These are phyloP conservation scores for Xenopus petersii DNA, from an alignment of 2,797 vertebrate genomes.

Conservation along the genomic window DNA sequence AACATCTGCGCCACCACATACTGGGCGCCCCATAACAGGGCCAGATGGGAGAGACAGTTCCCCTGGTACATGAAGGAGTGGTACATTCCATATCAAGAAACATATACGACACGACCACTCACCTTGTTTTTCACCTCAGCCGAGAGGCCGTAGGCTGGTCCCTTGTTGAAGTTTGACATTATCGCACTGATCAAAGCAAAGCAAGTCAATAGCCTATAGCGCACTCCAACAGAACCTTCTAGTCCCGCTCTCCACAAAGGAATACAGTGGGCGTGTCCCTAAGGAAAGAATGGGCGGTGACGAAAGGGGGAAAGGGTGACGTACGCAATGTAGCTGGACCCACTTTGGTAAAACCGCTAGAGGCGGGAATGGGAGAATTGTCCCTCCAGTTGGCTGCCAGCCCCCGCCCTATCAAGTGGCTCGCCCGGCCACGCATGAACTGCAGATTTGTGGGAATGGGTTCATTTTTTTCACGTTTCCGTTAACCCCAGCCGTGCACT, in stretches of 20 bases:
- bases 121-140: conserved; percentile 94
- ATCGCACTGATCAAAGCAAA: conserved; percentile 30
- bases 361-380: conserved; percentile 1
- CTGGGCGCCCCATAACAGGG: no score
- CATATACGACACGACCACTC: conserved; percentile 33
- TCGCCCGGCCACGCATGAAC: background rate
- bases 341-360: background rate
- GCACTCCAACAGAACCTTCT: conserved; percentile 33
- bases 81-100: no score
- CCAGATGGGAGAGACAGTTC: no score
- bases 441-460: conserved; percentile 5
- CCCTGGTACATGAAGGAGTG: no score
- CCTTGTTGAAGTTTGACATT: conserved; percentile 92
- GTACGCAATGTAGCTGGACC: background rate
- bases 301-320: background rate
- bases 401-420: background rate
- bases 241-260: conserved; percentile 15
- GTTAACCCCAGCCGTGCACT: no score
- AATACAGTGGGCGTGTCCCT: conserved; percentile 9
- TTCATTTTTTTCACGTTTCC: no score
- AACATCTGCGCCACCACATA: no score
- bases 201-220: background rate
- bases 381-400: conserved; percentile 7
- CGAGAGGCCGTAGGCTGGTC: conserved; percentile 87
- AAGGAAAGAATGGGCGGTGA: background rate